Base-by-base conservation (phyloP, 2,888 invertebrate genomes). In the Lymantria dispar region DNA sequence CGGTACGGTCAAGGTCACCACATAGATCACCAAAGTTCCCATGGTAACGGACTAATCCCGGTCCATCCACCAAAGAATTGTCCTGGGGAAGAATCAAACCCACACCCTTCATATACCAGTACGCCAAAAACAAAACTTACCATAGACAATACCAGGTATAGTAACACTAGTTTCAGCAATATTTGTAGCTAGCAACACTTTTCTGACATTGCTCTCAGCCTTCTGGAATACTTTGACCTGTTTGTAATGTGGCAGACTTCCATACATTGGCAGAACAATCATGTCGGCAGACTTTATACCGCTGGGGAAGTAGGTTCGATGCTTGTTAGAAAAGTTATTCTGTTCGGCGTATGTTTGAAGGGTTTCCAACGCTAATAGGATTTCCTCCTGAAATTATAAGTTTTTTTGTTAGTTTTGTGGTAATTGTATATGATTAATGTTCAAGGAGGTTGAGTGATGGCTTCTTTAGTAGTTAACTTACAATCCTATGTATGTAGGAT, bases 101-200 rank as follows among this genome's bases (percentile, higher is more conserved):
- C n/a, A n/a, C n/a, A n/a, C n/a, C n/a, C n/a, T n/a, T n/a, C n/a
- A n/a, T n/a, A n/a, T n/a, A n/a, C n/a, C n/a, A n/a, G n/a, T n/a
- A n/a, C n/a, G n/a, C n/a, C n/a, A n/a, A n/a, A n/a, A n/a, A n/a
- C n/a, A n/a, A n/a, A n/a, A 39, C 45, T 86, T 85, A 97, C 97
- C 97, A 83, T 98, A 98, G 31, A 95, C 95, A 58, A 99, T 95
- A 22, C 98, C 98, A 3, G 96, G 95, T 71, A 99, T 38, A 13
- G 99, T 99, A 13, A 99, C 94, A 0, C 98, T 98, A 0, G 99
- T 97, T 85, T 99, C 99, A 0, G 99, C 99, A 47, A 99, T 96
- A 76, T 99, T 99, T 0, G 99, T 99, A 0, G 99, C 96, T 5
- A 99, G 91, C 0, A 99, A 94, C 15, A 99, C 94, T 87, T 99